Base-by-base conservation (phyloP, 1,140 invertebrate species). In the Belonocnema kinseyi region DNA sequence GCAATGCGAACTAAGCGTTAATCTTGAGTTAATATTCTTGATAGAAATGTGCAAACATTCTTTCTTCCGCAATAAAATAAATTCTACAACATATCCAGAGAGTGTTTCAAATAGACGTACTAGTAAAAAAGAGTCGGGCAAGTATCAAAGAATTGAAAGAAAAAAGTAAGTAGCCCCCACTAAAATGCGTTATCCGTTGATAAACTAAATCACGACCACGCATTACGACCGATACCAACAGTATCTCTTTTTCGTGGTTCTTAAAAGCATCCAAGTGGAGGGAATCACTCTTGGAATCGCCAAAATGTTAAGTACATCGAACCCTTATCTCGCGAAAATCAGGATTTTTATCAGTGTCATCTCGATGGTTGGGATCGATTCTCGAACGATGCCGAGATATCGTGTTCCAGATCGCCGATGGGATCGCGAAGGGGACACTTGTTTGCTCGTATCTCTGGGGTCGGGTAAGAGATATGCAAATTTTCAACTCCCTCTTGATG, bases 401-500 rank as follows among this genome's bases (percentile, higher is more conserved):
- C 10, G 58, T 73, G 78, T 79, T 82, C 83, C 52, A 84, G 82
- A 84, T 85, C 78, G 77, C 74, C 75, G 75, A 80, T 80, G 78
- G 50, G 21, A 80, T 80, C 78, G 70, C 61, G 70, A 61, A 75
- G 70, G 80, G 77, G 82, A 70, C 66, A 75, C 80, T 84, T 80
- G 84, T 81, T 83, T 54, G 79, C 70, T 78, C 80, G 82, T 85
- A 85, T 84, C 81, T 82, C 75, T 52, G 78, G 72, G 61, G 76
- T 76, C 66, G 79, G 77, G 78, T 80, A 78, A 66, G 74, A 81
- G 84, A 84, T 85, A 85, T 84, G 82, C 83, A 84, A 85, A 85
- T 84, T 76, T 66, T 54, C 75, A 40, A 46, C 17, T 72, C 70
- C 21, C 46, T 74, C 72, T 73, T 75, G 72, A 56, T 79, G 76